Conservation (phyloP, 2,797 vertebrate genomes). For the Cygnus olor region DNA sequence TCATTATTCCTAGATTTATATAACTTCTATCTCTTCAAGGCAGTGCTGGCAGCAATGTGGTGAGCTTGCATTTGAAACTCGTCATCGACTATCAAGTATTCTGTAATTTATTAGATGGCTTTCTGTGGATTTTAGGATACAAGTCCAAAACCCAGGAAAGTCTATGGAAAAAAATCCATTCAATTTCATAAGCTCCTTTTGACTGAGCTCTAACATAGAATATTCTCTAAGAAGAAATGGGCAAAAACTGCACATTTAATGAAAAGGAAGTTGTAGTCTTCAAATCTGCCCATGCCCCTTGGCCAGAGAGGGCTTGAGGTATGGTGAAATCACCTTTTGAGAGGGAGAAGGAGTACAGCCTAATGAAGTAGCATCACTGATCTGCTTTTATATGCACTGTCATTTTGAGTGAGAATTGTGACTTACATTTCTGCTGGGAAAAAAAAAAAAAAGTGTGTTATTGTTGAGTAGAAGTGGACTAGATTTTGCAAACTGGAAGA, state of each 20-base stretch:
- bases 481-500: neutral
- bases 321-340: neutral
- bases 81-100: neutral
- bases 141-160: constrained; percentile 29
- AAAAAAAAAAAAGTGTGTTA: neutral
- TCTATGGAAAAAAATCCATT: neutral
- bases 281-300: neutral
- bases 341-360: neutral
- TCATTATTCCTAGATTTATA: constrained; percentile 44
- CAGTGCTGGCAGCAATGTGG: neutral
- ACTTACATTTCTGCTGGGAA: neutral
- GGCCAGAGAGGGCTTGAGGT: neutral
- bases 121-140: neutral
- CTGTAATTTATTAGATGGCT: constrained; percentile 2
- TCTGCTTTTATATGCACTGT: neutral
- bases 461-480: neutral
- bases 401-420: neutral
- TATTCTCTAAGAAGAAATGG: neutral
- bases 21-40: constrained; percentile 17
- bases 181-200: neutral
- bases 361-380: neutral
- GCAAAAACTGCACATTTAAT: neutral
- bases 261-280: neutral
- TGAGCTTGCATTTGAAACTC: neutral
- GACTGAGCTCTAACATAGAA: neutral